These are phyloP conservation scores for Mythimna vitellina DNA, from an alignment of 2,888 invertebrate species.

Conservation along the genomic window DNA sequence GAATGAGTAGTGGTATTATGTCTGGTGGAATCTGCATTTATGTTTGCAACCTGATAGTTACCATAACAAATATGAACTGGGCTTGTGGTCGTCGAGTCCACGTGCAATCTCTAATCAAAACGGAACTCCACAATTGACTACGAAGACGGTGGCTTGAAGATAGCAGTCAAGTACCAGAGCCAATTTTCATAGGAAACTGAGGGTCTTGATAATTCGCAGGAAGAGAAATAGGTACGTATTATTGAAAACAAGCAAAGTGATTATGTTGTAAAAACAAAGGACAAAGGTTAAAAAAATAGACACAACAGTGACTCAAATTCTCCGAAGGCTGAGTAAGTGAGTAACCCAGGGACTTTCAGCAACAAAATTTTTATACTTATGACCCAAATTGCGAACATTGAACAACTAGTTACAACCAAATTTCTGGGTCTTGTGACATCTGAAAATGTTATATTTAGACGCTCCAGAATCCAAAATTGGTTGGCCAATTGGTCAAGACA, in stretches of 20 bases:
- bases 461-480: conserved; percentile 82
- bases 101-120: conserved; percentile 52
- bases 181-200: conserved; percentile 23
- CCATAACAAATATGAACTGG: conserved; percentile 20
- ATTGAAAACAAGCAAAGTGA: conserved; percentile 15
- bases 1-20: too few relatives aligned
- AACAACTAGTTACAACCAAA: conserved; percentile 55
- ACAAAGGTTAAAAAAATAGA: conserved; percentile 45
- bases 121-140: conserved; percentile 46
- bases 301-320: conserved; percentile 47
- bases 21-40: neutral
- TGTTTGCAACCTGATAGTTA: conserved; percentile 9
- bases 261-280: conserved; percentile 22
- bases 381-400: conserved; percentile 54
- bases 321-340: conserved; percentile 33
- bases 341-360: conserved; percentile 22
- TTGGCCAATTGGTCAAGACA: conserved; percentile 79
- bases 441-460: conserved; percentile 79
- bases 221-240: neutral
- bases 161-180: neutral
- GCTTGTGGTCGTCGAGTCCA: conserved; percentile 22
- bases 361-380: conserved; percentile 38
- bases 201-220: neutral
- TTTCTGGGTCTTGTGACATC: conserved; percentile 64
- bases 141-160: conserved; percentile 27